Base-by-base conservation (phyloP, 1,140 invertebrate genomes). In the Hycleus phaleratus region DNA sequence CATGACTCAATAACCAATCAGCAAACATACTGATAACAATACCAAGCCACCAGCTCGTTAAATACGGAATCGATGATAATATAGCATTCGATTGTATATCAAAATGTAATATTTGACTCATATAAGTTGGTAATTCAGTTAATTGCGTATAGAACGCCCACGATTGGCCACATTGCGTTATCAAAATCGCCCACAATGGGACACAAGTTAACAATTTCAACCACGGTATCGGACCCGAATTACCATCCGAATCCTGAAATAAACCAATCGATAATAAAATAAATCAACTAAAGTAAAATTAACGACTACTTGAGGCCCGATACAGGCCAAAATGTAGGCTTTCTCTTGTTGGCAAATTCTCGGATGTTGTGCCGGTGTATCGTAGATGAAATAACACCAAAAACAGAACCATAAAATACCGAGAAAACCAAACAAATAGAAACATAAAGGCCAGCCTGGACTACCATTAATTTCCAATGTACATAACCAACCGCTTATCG, bases 61-160 rank as follows among this genome's bases (percentile, higher is more conserved):
- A 67, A 65, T 93, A 95, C 0, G 93, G 93, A 8, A 95, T 68
- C 0, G 91, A 85, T 2, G 89, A 87, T 38, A 91, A 69, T 45
- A 87, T 66, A 0, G 91, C 88, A 68, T 92, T 89, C 64, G 83
- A 77, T 72, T 92, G 81, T 48, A 97, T 87, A 66, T 93, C 82
- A 65, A 92, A 93, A 70, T 94, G 87, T 43, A 97, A 77, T 57
- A 96, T 90, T 75, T 91, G 86, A 62, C 87, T 86, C 87, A 98
- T 93, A 68, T 96, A 98, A 0, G 90, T 92, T 1, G 95, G 95
- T 47, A 98, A 73, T 71, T 95, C 91, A 0, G 91, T 96, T 4
- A 97, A 78, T 67, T 97, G 86, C 11, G 93, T 97, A 75, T 97
- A 97, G 76, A 95, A 95, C 3, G 89, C 89, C 93, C 93, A 97